phyloP scores from a whole-genome alignment of 2,797 vertebrate species.

The Syndactyla subalaris region DNA sequence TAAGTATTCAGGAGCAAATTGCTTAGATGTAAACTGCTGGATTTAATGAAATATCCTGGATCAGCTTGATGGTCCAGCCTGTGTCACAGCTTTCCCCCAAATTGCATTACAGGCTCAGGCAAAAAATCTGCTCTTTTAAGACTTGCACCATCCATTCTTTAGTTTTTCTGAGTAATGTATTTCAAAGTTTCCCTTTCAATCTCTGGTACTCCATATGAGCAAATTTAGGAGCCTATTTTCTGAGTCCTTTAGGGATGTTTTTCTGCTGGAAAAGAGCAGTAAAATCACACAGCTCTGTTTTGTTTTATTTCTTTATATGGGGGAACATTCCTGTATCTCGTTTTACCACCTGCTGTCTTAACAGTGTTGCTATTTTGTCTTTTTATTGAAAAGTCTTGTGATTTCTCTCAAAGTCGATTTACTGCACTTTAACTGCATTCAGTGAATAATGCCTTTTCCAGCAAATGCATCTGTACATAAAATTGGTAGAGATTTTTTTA shows the following conservation, averaged over 20 bases:
- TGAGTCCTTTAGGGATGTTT: conserved; percentile 31
- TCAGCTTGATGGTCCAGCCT: neutral
- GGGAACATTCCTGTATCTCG: conserved; percentile 55
- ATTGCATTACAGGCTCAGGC: neutral
- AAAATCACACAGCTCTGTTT: conserved; percentile 44
- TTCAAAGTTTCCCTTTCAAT: conserved; percentile 34
- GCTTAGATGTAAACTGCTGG: neutral
- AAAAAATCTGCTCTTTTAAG: neutral
- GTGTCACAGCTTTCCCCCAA: neutral
- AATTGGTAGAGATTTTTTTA: neutral
- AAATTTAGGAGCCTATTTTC: conserved; percentile 42
- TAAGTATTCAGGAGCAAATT: neutral
- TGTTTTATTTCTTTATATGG: conserved; percentile 60
- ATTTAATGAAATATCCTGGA: neutral
- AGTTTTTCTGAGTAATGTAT: neutral
- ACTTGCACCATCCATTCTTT: neutral
- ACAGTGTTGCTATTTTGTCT: conserved; percentile 56
- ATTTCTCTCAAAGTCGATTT: conserved; percentile 59
- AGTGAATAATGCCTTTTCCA: conserved; percentile 34
- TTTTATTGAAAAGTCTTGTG: conserved; percentile 62
- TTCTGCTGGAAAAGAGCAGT: conserved; percentile 40
- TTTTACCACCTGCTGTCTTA: conserved; percentile 68
- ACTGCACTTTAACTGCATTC: conserved; percentile 7
- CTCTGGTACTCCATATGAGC: neutral
- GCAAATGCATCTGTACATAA: conserved; percentile 12